Evolutionary conservation across 2,797 vertebrate species (phyloP).

Genomic region (Parambassis ranga): DNA sequence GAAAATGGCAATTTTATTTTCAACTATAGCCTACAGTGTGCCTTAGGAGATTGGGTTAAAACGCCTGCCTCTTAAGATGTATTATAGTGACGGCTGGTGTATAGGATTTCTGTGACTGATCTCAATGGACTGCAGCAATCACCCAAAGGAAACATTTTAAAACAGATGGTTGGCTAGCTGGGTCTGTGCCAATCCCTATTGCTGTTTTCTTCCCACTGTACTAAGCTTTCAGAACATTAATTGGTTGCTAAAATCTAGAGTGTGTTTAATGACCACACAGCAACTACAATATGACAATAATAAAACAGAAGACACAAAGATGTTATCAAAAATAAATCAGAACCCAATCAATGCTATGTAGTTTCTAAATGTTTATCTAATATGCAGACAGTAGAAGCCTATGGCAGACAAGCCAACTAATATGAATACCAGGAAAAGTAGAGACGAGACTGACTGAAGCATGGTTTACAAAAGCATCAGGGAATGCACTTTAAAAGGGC

Average conservation of each 20-base stretch:
- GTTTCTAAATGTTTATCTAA: slow-evolving; percentile 8
- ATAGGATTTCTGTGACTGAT: slow-evolving; percentile 44
- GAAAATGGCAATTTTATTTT: slow-evolving; percentile 21
- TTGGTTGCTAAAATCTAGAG: slow-evolving; percentile 21
- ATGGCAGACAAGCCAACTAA: not conserved
- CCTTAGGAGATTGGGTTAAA: slow-evolving; percentile 26
- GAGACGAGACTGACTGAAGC: not conserved
- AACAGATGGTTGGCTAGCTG: slow-evolving; percentile 55
- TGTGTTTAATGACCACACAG: no score
- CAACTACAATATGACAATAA: no score
- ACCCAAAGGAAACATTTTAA: slow-evolving; percentile 52
- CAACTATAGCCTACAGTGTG: slow-evolving; percentile 3
- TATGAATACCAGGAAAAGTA: not conserved
- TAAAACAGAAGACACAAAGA: slow-evolving; percentile 17
- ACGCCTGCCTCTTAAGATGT: slow-evolving; percentile 18
- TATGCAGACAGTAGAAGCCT: slow-evolving; percentile 8
- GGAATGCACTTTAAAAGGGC: slow-evolving; percentile 17
- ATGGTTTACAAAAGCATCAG: slow-evolving; percentile 16
- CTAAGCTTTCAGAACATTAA: slow-evolving; percentile 23
- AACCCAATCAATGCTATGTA: not conserved
- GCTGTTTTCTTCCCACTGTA: slow-evolving; percentile 22
- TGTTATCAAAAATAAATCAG: not conserved
- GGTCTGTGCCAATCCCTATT: slow-evolving; percentile 16
- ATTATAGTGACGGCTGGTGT: slow-evolving; percentile 16
- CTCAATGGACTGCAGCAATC: slow-evolving; percentile 47